These are phyloP conservation scores for Lithophane leautieri DNA, from an alignment of 2,888 invertebrate genomes.

Conservation along the genomic window DNA sequence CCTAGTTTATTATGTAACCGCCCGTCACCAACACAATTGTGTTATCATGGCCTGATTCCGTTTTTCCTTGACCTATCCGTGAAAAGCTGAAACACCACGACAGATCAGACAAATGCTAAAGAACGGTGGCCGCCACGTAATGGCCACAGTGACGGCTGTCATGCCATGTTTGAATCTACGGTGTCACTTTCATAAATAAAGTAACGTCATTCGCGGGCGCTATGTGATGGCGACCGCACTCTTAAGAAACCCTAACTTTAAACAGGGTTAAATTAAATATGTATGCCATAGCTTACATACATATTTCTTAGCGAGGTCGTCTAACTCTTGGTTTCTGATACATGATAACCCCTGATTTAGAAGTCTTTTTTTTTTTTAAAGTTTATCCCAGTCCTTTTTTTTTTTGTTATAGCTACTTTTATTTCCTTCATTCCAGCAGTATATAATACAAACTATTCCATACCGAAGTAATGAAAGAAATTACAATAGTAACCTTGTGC, in stretches of 20 bases:
- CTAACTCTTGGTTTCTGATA: not conserved
- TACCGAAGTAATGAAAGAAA: conserved; percentile 28
- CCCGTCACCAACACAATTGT: conserved; percentile 5
- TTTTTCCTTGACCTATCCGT: not conserved
- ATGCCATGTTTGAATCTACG: not conserved
- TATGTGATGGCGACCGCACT: too few species aligned
- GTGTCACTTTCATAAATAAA: too few species aligned
- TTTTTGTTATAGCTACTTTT: too few species aligned
- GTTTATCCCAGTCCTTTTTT: too few species aligned
- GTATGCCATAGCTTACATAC: not conserved
- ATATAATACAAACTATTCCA: conserved; percentile 12
- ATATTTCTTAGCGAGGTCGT: not conserved
- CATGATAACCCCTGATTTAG: not conserved
- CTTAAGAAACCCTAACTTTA: too few species aligned
- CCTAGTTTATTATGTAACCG: too few species aligned
- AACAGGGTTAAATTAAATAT: too few species aligned
- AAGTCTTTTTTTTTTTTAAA: not conserved
- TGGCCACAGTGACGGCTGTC: not conserved
- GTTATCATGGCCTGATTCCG: conserved; percentile 9
- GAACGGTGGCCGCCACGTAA: too few species aligned
- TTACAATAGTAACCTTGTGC: conserved; percentile 12
- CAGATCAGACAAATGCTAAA: not conserved
- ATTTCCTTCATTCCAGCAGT: not conserved
- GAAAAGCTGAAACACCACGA: not conserved
- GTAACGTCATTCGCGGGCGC: not conserved